These are phyloP conservation scores for Butorides virescens DNA, from an alignment of 2,113 vertebrate species.

Conservation along the genomic window DNA sequence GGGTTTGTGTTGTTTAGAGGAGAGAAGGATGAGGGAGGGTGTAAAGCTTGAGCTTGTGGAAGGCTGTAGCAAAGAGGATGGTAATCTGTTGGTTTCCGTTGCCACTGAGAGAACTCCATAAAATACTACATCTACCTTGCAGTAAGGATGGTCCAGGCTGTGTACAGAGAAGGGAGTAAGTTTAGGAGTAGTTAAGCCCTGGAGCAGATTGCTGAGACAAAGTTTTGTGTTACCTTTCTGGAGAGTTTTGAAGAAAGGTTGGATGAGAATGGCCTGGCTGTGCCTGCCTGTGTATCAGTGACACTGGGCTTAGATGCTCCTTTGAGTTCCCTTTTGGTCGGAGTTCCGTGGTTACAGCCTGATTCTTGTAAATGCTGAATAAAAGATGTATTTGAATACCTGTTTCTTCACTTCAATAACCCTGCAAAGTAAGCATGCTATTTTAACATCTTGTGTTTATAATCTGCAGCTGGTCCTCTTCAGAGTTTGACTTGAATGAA, in stretches of 20 bases:
- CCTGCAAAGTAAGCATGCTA: not conserved
- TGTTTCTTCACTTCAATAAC: not conserved
- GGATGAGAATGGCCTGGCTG: not conserved
- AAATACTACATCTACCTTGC: not conserved
- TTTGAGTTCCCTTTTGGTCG: not conserved
- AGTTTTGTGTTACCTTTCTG: not conserved
- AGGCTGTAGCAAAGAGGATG: not conserved
- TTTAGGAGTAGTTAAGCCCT: not conserved
- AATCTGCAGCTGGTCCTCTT: conserved; percentile 80
- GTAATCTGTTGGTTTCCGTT: not conserved
- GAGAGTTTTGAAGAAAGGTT: not conserved
- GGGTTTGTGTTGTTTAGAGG: not conserved
- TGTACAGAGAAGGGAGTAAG: not conserved
- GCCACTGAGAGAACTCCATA: not conserved
- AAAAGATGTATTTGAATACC: not conserved
- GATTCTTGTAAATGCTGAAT: not conserved
- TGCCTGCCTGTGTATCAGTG: not conserved
- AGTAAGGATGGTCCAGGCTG: not conserved
- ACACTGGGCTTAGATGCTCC: not conserved
- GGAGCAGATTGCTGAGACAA: not conserved
- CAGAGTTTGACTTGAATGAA: conserved; percentile 83
- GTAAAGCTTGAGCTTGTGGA: not conserved
- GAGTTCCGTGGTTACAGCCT: not conserved
- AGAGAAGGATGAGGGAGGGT: not conserved
- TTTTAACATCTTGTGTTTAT: conserved; percentile 8